Evolutionary conservation across 2,797 vertebrate genomes (phyloP), one percentile per base, ranked within the genome.

Genomic region (Hydrocynus forskahlii): DNA sequence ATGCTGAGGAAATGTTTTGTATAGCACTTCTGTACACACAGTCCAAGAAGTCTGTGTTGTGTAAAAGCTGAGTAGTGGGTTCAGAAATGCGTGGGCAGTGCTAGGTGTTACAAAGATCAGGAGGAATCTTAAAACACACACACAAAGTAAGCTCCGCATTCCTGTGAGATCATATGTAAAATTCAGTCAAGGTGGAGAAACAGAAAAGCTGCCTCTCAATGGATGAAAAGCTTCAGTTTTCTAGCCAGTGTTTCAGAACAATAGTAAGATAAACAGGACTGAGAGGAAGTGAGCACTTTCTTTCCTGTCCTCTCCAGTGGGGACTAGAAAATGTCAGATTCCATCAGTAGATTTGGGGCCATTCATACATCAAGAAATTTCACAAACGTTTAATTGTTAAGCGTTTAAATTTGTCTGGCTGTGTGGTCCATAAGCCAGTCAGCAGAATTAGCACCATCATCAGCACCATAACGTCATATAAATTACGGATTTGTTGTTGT

Each of bases 211-310:
- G 29, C 29, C 29, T 1, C 29, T 29, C 29, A 3, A 29, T 29
- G 25, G n/a, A n/a, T n/a, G 40, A 19, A 48, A 13, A 35, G n/a
- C 19, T n/a, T 29, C 9, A 10, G 19, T 64, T 68, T 45, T 29
- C 12, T 19, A 60, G 52, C 25, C n/a, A n/a, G 54, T 45, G 1
- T 63, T 48, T 12, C n/a, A 45, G 59, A 80, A 85, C 75, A 84
- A 76, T 84, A 14, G 72, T 43, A 54, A 64, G 74, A 80, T 60
- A 3, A 59, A 80, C n/a, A 40, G 73, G 72, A 25, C 3, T 64
- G 29, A 25, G 50, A 77, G 73, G 43, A 73, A 57, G 50, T 54
- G 23, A 52, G 48, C 23, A 40, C 38, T 55, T 38, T 40, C 64
- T 75, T 70, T 54, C 81, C 72, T 75, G 64, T 45, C 1, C 17